Base-by-base conservation (phyloP, 92 coral and sea anemone genomes). In the Porites cylindrica region DNA sequence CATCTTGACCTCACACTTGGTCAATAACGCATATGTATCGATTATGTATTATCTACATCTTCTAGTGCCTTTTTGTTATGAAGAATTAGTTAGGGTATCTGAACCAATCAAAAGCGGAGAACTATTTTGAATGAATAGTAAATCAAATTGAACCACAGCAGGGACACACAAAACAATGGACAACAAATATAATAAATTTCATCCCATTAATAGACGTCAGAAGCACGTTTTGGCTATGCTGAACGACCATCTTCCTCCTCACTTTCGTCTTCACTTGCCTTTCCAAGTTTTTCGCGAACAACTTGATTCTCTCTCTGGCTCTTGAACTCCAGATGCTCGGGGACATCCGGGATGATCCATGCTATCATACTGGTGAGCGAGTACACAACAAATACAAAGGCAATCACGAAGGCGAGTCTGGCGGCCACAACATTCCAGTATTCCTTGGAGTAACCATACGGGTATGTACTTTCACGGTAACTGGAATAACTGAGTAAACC, bases 371-470 rank as follows among this genome's bases (percentile, higher is more conserved):
- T 80, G 43, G 94, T 94, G 51, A 94, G 54, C 52, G 88, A 66
- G 69, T 56, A 2, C 5, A 78, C 70, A 13, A 91, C 68, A 88
- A 91, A 93, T 85, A 93, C 92, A 82, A 95, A 93, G 24, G 88
- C 91, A 20, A 95, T 88, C 82, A 93, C 96, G 85, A 95, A 95
- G 58, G 94, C 95, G 50, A 95, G 83, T 77, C 98, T 96, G 24
- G 92, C 92, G 51, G 96, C 90, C 19, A 95, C 83, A 51, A 95
- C 80, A 82, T 95, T 95, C 98, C 98, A 95, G 93, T 91, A 93
- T 64, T 81, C 90, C 64, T 82, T 89, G 88, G 94, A 86, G 58
- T 85, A 84, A 61, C 80, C 80, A 72, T 88, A 88, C 2, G 92
- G 92, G 14, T 82, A 69, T 18, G 64, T 58, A 72, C 70, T 76